Conservation (phyloP, 1,140 invertebrate genomes). For the Harpegnathos saltator region DNA sequence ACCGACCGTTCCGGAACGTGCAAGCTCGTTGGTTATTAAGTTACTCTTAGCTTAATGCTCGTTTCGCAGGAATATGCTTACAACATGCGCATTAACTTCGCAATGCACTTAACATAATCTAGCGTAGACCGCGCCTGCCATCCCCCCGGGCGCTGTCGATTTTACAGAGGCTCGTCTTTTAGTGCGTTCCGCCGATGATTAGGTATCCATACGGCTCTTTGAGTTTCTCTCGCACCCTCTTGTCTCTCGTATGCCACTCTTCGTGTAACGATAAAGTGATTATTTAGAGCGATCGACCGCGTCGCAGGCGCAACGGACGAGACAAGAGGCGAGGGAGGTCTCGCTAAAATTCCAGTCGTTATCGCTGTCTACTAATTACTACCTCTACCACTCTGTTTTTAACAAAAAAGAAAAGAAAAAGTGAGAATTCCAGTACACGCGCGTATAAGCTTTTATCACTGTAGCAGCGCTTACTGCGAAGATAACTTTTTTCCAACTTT, state of each 20-base stretch:
- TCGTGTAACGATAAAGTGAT: background rate
- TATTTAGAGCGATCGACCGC: background rate
- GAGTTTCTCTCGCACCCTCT: too few relatives aligned
- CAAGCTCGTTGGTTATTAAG: slow-evolving; percentile 37
- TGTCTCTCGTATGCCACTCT: background rate
- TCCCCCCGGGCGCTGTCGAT: background rate
- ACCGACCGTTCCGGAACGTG: background rate
- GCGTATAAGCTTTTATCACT: too few relatives aligned
- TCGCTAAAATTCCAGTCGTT: too few relatives aligned
- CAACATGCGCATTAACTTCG: slow-evolving; percentile 22
- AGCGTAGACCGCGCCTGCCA: background rate
- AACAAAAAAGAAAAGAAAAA: too few relatives aligned
- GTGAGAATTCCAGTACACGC: too few relatives aligned
- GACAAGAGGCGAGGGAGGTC: too few relatives aligned
- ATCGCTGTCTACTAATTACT: too few relatives aligned
- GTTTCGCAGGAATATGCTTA: slow-evolving; percentile 37
- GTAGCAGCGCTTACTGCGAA: too few relatives aligned
- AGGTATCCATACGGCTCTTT: background rate
- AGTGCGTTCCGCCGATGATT: background rate
- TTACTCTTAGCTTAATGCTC: slow-evolving; percentile 40
- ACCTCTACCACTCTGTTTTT: too few relatives aligned
- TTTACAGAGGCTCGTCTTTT: background rate
- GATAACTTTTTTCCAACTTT: too few relatives aligned
- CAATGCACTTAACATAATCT: slow-evolving; percentile 34
- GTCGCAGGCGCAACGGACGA: too few relatives aligned